Evolutionary conservation across 2,888 invertebrate genomes (phyloP), one percentile per base, ranked within the genome.

Genomic region (Calephelis perditalis): DNA sequence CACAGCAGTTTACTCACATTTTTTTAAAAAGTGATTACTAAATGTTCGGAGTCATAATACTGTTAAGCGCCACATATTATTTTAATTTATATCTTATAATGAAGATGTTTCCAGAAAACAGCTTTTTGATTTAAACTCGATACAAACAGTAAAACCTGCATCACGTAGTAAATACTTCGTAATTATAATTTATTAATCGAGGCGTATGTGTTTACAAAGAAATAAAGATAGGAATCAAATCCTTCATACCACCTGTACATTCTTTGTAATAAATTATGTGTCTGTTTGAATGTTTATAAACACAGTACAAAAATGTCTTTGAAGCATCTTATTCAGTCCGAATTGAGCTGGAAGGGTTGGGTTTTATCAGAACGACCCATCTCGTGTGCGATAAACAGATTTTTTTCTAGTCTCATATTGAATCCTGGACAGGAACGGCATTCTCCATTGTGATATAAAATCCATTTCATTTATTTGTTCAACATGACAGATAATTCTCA

Each of bases 381-480:
- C 87, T 82, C 75, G 76, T 75, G 76, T 81, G 82, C 83, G 85
- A 85, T 84, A 83, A 84, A 88, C 83, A 83, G 76, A 76, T 81
- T 86, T 87, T 86, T 83, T 76, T 75, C 74, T 76, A 75, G 78
- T 75, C 74, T 77, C 76, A 74, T 77, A 79, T 82, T 81, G 78
- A 79, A 76, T 76, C 73, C 70, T 70, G 71, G 71, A 76, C 74
- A 74, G 74, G 74, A 76, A 76, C 73, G 71, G 77, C 75, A 73
- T 74, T 74, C 72, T 67, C 80, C 73, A 83, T 89, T 88, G 86
- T 88, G 71, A 78, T 79, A 83, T 81, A 78, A 82, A 86, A 86
- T 81, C 79, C 78, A 76, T 79, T 76, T 79, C 86, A 84, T 87
- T 86, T 89, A 83, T 89, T 81, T 84, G 81, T 84, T 80, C 83